Evolutionary conservation across 2,888 invertebrate genomes (phyloP).

Genomic region (Scrobipalpa costella): DNA sequence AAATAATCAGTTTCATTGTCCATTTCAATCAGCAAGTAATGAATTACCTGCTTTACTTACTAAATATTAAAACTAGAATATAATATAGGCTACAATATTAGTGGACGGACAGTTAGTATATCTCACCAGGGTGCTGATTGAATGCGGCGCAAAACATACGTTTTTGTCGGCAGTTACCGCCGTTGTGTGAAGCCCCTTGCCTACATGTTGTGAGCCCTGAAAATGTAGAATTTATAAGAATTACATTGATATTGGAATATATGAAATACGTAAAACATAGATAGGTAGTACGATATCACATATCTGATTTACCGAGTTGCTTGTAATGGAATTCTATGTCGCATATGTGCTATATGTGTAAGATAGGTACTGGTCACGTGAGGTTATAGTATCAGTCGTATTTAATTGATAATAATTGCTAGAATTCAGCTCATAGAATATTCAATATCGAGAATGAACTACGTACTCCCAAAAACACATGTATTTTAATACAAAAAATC

Average conservation of each 20-base stretch:
- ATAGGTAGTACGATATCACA: background rate
- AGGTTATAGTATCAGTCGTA: background rate
- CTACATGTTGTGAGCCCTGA: conserved; percentile 68
- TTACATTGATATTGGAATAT: background rate
- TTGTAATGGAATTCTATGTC: background rate
- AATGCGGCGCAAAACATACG: conserved; percentile 67
- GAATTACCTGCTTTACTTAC: too few species aligned
- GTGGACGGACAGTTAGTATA: conserved; percentile 59
- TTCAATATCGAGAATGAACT: background rate
- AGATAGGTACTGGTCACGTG: conserved; percentile 1
- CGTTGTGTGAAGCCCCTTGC: conserved; percentile 70
- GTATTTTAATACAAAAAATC: conserved; percentile 11
- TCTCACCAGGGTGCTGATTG: conserved; percentile 73
- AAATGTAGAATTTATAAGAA: conserved; percentile 33
- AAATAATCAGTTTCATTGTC: too few species aligned
- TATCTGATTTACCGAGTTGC: background rate
- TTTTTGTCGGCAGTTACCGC: conserved; percentile 68
- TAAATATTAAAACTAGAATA: background rate
- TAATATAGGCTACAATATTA: background rate
- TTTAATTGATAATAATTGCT: background rate
- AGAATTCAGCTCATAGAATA: background rate
- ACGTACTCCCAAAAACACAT: background rate
- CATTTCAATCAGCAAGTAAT: too few species aligned
- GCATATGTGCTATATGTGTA: background rate
- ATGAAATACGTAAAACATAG: background rate